Evolutionary conservation across 1,140 invertebrate species (phyloP).

Genomic region (Zaprionus davidi): DNA sequence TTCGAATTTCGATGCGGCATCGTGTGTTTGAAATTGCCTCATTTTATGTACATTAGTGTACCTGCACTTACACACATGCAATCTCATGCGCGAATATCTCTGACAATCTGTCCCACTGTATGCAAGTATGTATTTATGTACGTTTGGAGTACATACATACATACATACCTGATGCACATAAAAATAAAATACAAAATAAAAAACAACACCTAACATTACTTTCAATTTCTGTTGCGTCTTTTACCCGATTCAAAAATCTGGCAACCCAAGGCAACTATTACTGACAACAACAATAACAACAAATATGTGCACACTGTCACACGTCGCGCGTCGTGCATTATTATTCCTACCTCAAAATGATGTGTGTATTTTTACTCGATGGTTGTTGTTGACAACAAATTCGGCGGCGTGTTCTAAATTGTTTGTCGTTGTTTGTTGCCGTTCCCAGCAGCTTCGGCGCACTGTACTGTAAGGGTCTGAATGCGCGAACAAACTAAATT

Average conservation of each 20-base stretch:
- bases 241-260: not conserved
- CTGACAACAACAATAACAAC: not conserved
- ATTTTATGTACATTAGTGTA: constrained; percentile 28
- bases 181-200: not conserved
- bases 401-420: constrained; percentile 4
- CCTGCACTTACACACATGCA: constrained; percentile 5
- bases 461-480: constrained; percentile 61
- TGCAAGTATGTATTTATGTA: not conserved
- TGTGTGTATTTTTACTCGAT: constrained; percentile 6
- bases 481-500: constrained; percentile 72
- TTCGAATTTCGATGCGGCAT: constrained; percentile 10
- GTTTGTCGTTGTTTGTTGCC: constrained; percentile 1
- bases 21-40: constrained; percentile 5
- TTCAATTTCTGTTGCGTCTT: constrained; percentile 27
- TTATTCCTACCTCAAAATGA: constrained; percentile 5
- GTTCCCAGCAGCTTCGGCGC: constrained; percentile 18
- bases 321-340: not conserved
- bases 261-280: not conserved
- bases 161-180: not conserved
- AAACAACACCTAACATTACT: constrained; percentile 2
- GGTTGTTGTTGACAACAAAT: not conserved
- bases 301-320: too few species aligned
- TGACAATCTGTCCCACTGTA: not conserved
- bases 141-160: not conserved
- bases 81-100: not conserved